Base-by-base conservation (phyloP, 1,140 invertebrate genomes). In the Bombus impatiens region DNA sequence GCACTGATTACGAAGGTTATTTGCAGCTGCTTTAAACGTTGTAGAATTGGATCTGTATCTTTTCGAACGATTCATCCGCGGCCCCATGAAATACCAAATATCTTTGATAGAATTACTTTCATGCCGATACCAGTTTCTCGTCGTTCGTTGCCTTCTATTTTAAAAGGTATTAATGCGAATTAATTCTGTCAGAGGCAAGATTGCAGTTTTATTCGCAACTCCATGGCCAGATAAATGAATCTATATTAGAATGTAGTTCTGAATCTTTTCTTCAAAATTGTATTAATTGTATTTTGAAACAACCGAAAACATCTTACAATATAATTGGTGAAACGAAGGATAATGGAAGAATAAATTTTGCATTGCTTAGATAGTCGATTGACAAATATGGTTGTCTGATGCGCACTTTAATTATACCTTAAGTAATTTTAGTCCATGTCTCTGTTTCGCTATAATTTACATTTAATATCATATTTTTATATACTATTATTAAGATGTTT, bases 1-100 rank as follows among this genome's bases (percentile, higher is more conserved):
- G 62, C 65, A 57, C 87, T 89, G 87, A 89, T 89, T 89, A 89
- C 82, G 76, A 47, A 59, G 65, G 70, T 89, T 89, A 89, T 89
- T 89, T 83, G 88, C 77, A 82, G 87, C 72, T 42, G 78, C 44
- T 89, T 89, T 78, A 82, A 86, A 88, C 53, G 62, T 35, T 35
- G 25, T 25, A 62, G 65, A 82, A 88, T 74, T 47, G 65, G 78
- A 86, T 65, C 47, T 37, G 22, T 67, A 47, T 53, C 71, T 80
- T 40, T 65, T 22, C 15, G 65, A 67, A 81, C 44, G 78, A 35
- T 72, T 65, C 71, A 79, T 53, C 65, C 42, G 65, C 32, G 70
- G 28, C 28, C n/a, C 57, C 15, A 37, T 37, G 67, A 78, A 82
- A 67, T 62, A 71, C 25, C 65, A 80, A 80, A 76, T 62, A 74